These are phyloP conservation scores for Pammene fasciana DNA, from an alignment of 2,888 invertebrate species.

Conservation along the genomic window DNA sequence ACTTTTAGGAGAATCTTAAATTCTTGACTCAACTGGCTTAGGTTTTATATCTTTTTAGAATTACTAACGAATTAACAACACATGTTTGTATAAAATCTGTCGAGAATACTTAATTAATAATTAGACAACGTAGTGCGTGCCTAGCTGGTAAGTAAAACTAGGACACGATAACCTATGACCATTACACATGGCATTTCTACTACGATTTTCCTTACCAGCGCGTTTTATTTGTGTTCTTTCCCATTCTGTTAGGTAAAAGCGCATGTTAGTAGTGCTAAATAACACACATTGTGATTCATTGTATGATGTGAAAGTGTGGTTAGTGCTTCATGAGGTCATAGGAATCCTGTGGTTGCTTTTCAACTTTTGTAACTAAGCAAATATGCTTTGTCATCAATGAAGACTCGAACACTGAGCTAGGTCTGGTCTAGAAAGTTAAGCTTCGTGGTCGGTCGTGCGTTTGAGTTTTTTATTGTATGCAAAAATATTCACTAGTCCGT, in stretches of 20 bases:
- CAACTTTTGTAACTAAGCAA: constrained; percentile 8
- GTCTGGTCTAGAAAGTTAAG: not conserved
- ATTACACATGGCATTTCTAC: constrained; percentile 7
- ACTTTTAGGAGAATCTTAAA: no score
- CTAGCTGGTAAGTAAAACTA: no score
- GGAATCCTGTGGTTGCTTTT: constrained; percentile 12
- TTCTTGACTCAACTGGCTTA: no score
- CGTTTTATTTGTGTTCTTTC: not conserved
- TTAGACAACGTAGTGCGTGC: not conserved
- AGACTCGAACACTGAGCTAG: not conserved
- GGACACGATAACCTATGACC: constrained; percentile 8
- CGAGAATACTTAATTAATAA: constrained; percentile 3
- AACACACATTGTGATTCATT: constrained; percentile 32
- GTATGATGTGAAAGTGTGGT: constrained; percentile 35
- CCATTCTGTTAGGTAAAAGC: constrained; percentile 6
- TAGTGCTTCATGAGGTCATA: constrained; percentile 15
- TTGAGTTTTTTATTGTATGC: not conserved
- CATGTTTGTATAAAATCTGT: not conserved
- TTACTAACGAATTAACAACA: not conserved
- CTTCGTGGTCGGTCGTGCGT: not conserved
- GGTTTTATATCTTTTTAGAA: not conserved
- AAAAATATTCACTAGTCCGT: not conserved
- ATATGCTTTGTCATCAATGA: not conserved
- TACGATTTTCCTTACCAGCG: not conserved
- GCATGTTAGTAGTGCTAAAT: constrained; percentile 13